A percentile compares a stretch with the other conserved stretches of the same genome.
phyloP scores from a whole-genome alignment of 92 coral and sea anemone species.

The Hydrozoanthus gracilis region DNA sequence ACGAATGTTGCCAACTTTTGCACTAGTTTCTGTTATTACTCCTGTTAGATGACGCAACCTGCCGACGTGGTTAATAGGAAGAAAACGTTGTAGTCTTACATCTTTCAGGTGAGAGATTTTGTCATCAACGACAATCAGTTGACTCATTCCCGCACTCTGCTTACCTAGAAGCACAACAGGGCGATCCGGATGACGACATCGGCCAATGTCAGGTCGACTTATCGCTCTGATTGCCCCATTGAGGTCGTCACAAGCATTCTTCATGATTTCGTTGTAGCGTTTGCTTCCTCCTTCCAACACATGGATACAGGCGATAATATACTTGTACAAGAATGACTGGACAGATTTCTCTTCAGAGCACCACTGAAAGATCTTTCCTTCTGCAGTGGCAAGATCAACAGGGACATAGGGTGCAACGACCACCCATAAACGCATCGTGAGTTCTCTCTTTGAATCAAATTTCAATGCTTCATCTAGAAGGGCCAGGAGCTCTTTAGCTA shows the following conservation, averaged over 20 bases:
- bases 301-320: conserved; percentile 64
- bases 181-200: conserved; percentile 67
- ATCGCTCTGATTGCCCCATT: conserved; percentile 39
- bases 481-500: conserved; percentile 41
- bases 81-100: conserved; percentile 63
- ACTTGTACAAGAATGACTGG: conserved; percentile 57
- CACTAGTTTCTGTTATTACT: conserved; percentile 57
- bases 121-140: conserved; percentile 57
- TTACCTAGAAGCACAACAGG: conserved; percentile 71
- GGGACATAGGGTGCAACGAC: conserved; percentile 62
- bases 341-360: conserved; percentile 65
- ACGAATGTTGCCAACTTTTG: conserved; percentile 64
- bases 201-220: conserved; percentile 62
- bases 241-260: conserved; percentile 54
- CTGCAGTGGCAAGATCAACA: conserved; percentile 57
- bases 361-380: conserved; percentile 60
- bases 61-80: conserved; percentile 21
- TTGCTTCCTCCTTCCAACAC: conserved; percentile 58
- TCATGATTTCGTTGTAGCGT: conserved; percentile 43
- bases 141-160: conserved; percentile 63
- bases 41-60: conserved; percentile 59
- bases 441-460: conserved; percentile 41
- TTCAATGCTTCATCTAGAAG: conserved; percentile 62
- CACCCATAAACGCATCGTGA: conserved; percentile 80
- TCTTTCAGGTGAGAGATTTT: not conserved